phyloP scores from a whole-genome alignment of 2,797 vertebrate species.

The Luscinia luscinia region DNA sequence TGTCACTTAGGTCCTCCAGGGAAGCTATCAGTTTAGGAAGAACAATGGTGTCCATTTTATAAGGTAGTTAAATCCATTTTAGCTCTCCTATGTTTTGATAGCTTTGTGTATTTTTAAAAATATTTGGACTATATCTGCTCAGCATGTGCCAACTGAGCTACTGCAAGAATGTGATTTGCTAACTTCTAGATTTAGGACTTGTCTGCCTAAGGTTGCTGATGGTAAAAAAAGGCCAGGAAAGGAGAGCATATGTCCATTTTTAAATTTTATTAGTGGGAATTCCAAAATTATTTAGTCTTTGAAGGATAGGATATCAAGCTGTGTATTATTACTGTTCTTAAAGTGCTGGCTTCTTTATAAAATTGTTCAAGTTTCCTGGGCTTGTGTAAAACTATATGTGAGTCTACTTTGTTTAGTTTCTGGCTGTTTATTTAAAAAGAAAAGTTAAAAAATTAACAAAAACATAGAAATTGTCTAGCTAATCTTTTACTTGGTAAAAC shows the following conservation, averaged over 20 bases:
- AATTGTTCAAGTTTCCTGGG: neutral
- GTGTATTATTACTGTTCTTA: neutral
- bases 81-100: neutral
- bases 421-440: neutral
- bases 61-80: conserved; percentile 13
- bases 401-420: neutral
- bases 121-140: conserved; percentile 22
- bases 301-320: neutral
- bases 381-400: neutral
- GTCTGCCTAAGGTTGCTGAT: neutral
- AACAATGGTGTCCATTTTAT: neutral
- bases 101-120: conserved; percentile 42
- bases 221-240: neutral
- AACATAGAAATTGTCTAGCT: neutral
- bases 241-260: neutral
- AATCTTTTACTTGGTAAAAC: neutral
- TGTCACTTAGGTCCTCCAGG: neutral
- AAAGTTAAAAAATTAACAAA: neutral
- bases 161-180: neutral
- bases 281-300: neutral
- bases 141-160: neutral
- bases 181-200: neutral
- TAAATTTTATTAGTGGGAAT: neutral
- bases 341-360: neutral
- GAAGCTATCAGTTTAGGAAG: conserved; percentile 6